These are phyloP conservation scores for Notolabrus celidotus DNA, from an alignment of 2,797 vertebrate genomes.

Conservation along the genomic window DNA sequence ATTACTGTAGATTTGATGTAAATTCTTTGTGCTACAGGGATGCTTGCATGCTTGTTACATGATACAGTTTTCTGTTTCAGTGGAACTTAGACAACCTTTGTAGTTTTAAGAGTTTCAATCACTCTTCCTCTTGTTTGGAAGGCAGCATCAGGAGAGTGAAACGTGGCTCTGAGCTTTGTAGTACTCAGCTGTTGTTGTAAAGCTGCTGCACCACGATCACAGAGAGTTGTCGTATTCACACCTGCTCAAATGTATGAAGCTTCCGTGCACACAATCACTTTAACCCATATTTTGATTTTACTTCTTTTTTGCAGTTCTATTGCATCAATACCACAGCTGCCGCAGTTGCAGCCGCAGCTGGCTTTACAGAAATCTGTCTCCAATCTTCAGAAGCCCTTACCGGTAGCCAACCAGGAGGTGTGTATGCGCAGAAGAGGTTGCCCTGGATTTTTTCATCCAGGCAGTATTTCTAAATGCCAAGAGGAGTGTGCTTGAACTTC, in stretches of 20 bases:
- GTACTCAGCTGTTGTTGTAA: slow-evolving; percentile 1
- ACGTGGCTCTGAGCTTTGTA: slow-evolving; percentile 5
- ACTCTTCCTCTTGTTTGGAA: no score
- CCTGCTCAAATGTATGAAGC: background rate
- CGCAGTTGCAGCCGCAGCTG: slow-evolving; percentile 97
- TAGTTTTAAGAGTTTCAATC: background rate
- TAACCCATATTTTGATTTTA: background rate
- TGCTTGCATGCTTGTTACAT: no score
- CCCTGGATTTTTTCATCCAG: background rate
- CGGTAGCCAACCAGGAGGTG: slow-evolving; percentile 94
- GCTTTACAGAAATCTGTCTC: slow-evolving; percentile 99
- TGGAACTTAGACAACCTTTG: background rate
- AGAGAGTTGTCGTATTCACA: background rate
- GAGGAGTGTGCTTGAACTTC: no score
- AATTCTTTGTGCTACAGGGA: no score
- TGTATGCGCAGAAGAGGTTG: slow-evolving; percentile 24
- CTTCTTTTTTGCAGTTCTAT: slow-evolving; percentile 88
- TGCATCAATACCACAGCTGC: slow-evolving; percentile 96
- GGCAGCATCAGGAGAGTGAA: slow-evolving; percentile 3
- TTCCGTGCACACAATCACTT: background rate
- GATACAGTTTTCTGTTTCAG: no score
- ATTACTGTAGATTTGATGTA: background rate
- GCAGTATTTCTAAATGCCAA: no score
- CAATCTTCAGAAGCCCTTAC: slow-evolving; percentile 98
- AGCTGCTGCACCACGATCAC: background rate